Conservation (phyloP, 2,888 invertebrate genomes). For the Calameuta filiformis region DNA sequence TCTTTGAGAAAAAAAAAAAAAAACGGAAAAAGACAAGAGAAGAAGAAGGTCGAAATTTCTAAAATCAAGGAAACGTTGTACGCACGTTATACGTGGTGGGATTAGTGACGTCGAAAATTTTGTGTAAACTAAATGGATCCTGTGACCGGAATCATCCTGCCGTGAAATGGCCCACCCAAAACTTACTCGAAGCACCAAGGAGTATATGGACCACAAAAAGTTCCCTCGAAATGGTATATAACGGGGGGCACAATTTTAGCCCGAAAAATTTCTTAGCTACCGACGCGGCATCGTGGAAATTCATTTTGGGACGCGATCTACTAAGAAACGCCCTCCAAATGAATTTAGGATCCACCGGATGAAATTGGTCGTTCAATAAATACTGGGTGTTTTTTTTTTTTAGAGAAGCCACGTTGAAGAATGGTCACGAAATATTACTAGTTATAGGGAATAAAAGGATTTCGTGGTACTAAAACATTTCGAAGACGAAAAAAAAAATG, state of each 20-base stretch:
- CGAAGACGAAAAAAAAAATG: too few species aligned
- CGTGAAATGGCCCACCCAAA: slow-evolving; percentile 38
- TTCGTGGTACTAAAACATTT: too few species aligned
- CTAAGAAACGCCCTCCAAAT: too few species aligned
- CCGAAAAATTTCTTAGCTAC: neutral
- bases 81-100: neutral
- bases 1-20: slow-evolving; percentile 13
- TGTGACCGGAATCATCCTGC: slow-evolving; percentile 30
- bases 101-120: slow-evolving; percentile 10
- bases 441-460: too few species aligned
- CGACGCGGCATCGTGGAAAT: too few species aligned
- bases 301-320: too few species aligned
- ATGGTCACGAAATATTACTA: too few species aligned
- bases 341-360: too few species aligned
- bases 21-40: slow-evolving; percentile 1
- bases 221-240: neutral
- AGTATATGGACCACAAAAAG: neutral
- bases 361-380: neutral
- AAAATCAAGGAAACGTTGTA: too few species aligned
- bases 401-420: slow-evolving; percentile 17
- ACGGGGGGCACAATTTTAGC: neutral
- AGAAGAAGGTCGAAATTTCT: slow-evolving; percentile 13
- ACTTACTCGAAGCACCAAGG: slow-evolving; percentile 18
- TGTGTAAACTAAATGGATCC: slow-evolving; percentile 16
- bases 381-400: slow-evolving; percentile 35